Base-by-base conservation (phyloP, 2,888 invertebrate species). In the Melitaea athalia region DNA sequence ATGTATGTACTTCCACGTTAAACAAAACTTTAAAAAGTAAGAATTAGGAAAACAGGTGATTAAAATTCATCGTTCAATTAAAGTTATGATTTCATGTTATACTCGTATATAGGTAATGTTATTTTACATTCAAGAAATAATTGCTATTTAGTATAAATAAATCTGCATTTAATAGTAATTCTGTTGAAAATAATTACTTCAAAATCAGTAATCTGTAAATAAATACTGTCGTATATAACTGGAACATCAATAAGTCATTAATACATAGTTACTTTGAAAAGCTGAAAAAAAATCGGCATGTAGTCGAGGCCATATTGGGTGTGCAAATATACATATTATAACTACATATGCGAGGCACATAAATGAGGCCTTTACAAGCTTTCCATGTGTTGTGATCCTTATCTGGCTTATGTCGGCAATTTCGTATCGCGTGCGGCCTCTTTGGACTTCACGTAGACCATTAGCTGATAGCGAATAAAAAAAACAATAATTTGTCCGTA, bases 391-490 rank as follows among this genome's bases (percentile, higher is more conserved):
- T 77, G 77, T 69, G 85, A 85, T 85, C 79, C 81, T 84, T 86
- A 86, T 86, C 86, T 71, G 75, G 75, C 64, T 75, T 75, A 74
- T 74, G 77, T 73, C 73, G 77, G 78, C 80, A 78, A 80, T 84
- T 82, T 79, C 77, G 78, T 79, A 81, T 86, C 83, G 87, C 86
- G 86, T 86, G 85, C 77, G 75, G 77, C 77, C 77, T 75, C 76
- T 70, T 70, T 66, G 70, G 63, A 38, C 65, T 31, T 49, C 63
- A 70, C 73, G 15, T 66, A 69, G 76, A 64, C 7, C 10, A 67
- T 8, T 63, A 74, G 72, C 66, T 57, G 31, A 5, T 15, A 71
- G 72, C 74, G 72, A 61, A 59, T 38, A 70, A 12, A 67, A 31
- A 64, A 68, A 38, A 50, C 5, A 49, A 33, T 43, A 43, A 43